Conservation (phyloP, 1,140 invertebrate genomes). For the Helicoverpa zea region DNA sequence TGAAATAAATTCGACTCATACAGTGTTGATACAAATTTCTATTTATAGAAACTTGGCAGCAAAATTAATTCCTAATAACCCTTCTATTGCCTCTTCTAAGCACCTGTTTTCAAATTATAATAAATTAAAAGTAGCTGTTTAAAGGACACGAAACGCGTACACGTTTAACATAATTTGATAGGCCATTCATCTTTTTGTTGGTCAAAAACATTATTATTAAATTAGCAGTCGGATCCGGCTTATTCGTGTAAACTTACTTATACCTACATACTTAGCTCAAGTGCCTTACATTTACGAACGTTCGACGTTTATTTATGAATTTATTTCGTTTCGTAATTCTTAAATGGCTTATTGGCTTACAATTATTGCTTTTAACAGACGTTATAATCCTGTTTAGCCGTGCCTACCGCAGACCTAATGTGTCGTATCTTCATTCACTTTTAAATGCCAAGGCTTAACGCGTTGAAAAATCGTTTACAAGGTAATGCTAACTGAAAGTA, state of each 20-base stretch:
- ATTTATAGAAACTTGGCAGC: neutral
- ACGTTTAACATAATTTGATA: slow-evolving; percentile 29
- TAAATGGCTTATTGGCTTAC: slow-evolving; percentile 61
- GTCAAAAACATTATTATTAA: neutral
- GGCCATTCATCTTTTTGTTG: neutral
- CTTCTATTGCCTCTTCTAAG: neutral
- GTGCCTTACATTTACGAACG: neutral
- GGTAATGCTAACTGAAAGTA: slow-evolving; percentile 57
- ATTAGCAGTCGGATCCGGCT: slow-evolving; percentile 6
- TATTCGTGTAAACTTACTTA: neutral
- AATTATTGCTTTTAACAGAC: slow-evolving; percentile 55
- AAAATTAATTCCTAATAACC: slow-evolving; percentile 2
- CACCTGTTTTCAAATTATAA: neutral
- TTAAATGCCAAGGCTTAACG: slow-evolving; percentile 70
- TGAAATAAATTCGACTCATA: too few species aligned
- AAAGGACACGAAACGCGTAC: neutral
- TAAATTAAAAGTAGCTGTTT: slow-evolving; percentile 28
- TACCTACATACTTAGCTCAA: neutral
- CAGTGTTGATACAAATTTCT: neutral
- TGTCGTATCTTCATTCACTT: slow-evolving; percentile 66
- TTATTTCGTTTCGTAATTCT: slow-evolving; percentile 48
- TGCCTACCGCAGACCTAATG: slow-evolving; percentile 48
- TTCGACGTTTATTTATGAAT: slow-evolving; percentile 30
- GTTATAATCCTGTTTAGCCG: slow-evolving; percentile 50
- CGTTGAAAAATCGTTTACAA: slow-evolving; percentile 57